phyloP scores from a whole-genome alignment of 1,140 invertebrate species.

The Helicoverpa zea region DNA sequence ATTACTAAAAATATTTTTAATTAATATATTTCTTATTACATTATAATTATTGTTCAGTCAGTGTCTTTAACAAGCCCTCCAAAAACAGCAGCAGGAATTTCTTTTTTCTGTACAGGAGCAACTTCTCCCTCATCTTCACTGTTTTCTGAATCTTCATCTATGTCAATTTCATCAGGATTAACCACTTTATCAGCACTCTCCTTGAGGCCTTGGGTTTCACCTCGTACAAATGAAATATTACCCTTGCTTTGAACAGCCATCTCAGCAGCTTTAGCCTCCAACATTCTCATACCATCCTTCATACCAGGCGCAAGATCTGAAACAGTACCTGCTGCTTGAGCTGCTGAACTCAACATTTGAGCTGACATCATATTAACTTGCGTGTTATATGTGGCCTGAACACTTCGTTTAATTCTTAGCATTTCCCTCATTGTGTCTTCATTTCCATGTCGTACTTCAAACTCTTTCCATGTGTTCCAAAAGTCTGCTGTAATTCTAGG shows the following conservation, averaged over 20 bases:
- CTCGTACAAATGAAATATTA: slow-evolving; percentile 94
- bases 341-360: slow-evolving; percentile 95
- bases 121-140: slow-evolving; percentile 89
- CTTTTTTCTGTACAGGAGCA: slow-evolving; percentile 93
- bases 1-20: slow-evolving; percentile 56
- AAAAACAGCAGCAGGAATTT: slow-evolving; percentile 95
- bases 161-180: slow-evolving; percentile 98
- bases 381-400: slow-evolving; percentile 98
- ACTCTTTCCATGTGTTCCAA: slow-evolving; percentile 99
- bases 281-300: slow-evolving; percentile 95
- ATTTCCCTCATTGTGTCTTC: slow-evolving; percentile 99
- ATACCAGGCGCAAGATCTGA: slow-evolving; percentile 90
- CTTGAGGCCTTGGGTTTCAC: slow-evolving; percentile 93
- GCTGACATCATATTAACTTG: slow-evolving; percentile 99
- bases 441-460: slow-evolving; percentile 99
- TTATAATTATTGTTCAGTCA: slow-evolving; percentile 58
- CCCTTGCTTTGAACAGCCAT: slow-evolving; percentile 87
- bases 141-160: slow-evolving; percentile 94
- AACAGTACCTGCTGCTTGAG: slow-evolving; percentile 88
- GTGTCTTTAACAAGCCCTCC: slow-evolving; percentile 89
- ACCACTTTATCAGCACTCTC: slow-evolving; percentile 90
- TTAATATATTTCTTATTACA: slow-evolving; percentile 51
- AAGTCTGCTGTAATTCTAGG: slow-evolving; percentile 97
- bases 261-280: slow-evolving; percentile 94
- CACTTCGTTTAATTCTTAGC: slow-evolving; percentile 98